A percentile compares a stretch with the other conserved stretches of the same genome.
Conservation (phyloP, 2,888 invertebrate species). For the Pherbina coryleti region DNA sequence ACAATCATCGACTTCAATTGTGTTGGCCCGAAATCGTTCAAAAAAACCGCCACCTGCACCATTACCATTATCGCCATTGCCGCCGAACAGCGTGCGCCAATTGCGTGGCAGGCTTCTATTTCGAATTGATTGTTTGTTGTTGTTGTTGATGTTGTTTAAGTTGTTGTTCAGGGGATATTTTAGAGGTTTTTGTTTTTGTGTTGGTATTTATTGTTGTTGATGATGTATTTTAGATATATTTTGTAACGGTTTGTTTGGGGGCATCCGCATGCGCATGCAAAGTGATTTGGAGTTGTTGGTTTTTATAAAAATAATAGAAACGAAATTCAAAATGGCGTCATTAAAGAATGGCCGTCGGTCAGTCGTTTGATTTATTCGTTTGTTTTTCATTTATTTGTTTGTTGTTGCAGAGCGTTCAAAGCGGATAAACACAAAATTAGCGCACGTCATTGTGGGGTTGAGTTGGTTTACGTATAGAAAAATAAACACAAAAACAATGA, state of each 20-base stretch:
- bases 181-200: conserved; percentile 37
- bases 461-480: conserved; percentile 38
- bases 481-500: conserved; percentile 36
- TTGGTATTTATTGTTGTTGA: conserved; percentile 34
- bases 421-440: conserved; percentile 59
- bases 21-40: conserved; percentile 66
- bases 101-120: conserved; percentile 65
- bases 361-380: conserved; percentile 7
- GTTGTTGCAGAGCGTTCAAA: conserved; percentile 37
- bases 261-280: conserved; percentile 48
- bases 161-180: conserved; percentile 12
- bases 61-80: conserved; percentile 51
- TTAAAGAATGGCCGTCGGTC: conserved; percentile 8
- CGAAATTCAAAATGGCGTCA: conserved; percentile 23
- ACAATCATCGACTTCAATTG: conserved; percentile 67
- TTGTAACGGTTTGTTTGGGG: conserved; percentile 28
- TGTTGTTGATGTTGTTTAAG: conserved; percentile 31
- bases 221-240: conserved; percentile 26
- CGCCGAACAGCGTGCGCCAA: conserved; percentile 66
- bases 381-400: conserved; percentile 31
- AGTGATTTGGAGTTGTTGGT: conserved; percentile 40
- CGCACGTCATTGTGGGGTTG: conserved; percentile 56
- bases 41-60: conserved; percentile 51
- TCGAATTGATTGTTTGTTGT: conserved; percentile 24
- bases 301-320: conserved; percentile 20